Evolutionary conservation across 2,113 vertebrate species (phyloP).

Genomic region (Protomyctophum bolini): DNA sequence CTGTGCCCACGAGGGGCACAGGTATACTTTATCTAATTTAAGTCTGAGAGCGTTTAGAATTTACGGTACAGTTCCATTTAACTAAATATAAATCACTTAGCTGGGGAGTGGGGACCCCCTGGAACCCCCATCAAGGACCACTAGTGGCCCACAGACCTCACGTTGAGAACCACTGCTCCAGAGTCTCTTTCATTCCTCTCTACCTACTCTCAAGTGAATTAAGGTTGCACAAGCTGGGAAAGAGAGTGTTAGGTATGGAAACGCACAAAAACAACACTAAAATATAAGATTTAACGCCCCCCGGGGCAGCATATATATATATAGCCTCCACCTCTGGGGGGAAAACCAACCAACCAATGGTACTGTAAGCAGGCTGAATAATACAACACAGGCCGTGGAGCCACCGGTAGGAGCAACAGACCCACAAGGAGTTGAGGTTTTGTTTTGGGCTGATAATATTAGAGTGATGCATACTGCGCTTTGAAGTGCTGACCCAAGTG

Average conservation of each 20-base stretch:
- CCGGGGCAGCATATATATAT: constrained; percentile 1
- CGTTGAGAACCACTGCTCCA: too few relatives aligned
- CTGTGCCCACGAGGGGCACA: too few relatives aligned
- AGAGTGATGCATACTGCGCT: constrained; percentile 1
- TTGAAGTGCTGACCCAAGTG: constrained; percentile 37
- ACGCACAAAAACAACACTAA: constrained; percentile 6
- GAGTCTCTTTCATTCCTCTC: too few relatives aligned
- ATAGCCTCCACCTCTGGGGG: constrained; percentile 10
- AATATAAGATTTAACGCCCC: constrained; percentile 27
- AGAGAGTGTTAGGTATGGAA: constrained; percentile 6
- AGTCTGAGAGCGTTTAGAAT: too few relatives aligned
- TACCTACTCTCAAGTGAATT: constrained; percentile 6
- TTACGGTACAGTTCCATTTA: too few relatives aligned
- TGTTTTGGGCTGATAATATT: constrained; percentile 3
- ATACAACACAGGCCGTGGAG: constrained; percentile 41
- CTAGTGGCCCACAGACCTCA: too few relatives aligned
- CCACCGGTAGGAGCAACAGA: constrained; percentile 12
- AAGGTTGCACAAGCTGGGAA: not conserved
- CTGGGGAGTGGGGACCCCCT: too few relatives aligned
- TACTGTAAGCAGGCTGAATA: constrained; percentile 40
- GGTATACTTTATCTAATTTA: too few relatives aligned
- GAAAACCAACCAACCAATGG: constrained; percentile 12
- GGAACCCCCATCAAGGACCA: too few relatives aligned
- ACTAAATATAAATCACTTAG: too few relatives aligned
- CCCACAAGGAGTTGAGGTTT: constrained; percentile 3